Evolutionary conservation across 2,113 vertebrate genomes (phyloP), one percentile per base, ranked within the genome.

Genomic region (Ctenomys sociabilis): DNA sequence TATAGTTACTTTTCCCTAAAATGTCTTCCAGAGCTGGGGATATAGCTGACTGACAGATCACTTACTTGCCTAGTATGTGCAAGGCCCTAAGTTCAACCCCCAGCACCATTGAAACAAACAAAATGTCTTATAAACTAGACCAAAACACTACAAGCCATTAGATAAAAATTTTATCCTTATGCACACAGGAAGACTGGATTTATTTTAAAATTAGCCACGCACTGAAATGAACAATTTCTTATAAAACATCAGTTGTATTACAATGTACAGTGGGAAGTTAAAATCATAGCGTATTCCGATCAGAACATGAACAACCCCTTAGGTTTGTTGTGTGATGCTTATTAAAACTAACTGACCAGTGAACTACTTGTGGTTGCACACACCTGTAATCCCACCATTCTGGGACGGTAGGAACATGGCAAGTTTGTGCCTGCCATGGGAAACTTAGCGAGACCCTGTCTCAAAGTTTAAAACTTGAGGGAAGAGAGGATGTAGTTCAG

Each of bases 91-190:
- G 66, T 68, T 68, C 32, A 68, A 35, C 5, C 32, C 14, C 66
- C 5, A 35, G 32, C 14, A 32, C 64, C 30, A 6, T 30, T 32
- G 9, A 66, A 35, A 32, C 6, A 66, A 66, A 17, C 72, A 82
- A 86, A 81, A 90, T 83, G 92, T 87, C 70, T 54, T 63, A 9
- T 73, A 77, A 94, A 78, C 63, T 86, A 28, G 12, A 5, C 49
- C 68, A 49, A 43, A 45, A 86, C 86, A 77, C 82, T 90, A 63
- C 87, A 93, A 90, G 40, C n/a, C 32, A 40, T 49, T 77, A 93
- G 8, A 61, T 26, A 90, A 84, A 86, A 70, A 77, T 78, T 86
- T 43, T 66, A 59, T 84, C 17, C 16, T 49, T 13, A 8, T 57
- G 52, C 77, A 26, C 77, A 40, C 21, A 78, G 37, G 40, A 96